A percentile compares a stretch with the other conserved stretches of the same genome.
Evolutionary conservation across 2,888 invertebrate genomes (phyloP).

Genomic region (Drosophila nr. perissopoda): DNA sequence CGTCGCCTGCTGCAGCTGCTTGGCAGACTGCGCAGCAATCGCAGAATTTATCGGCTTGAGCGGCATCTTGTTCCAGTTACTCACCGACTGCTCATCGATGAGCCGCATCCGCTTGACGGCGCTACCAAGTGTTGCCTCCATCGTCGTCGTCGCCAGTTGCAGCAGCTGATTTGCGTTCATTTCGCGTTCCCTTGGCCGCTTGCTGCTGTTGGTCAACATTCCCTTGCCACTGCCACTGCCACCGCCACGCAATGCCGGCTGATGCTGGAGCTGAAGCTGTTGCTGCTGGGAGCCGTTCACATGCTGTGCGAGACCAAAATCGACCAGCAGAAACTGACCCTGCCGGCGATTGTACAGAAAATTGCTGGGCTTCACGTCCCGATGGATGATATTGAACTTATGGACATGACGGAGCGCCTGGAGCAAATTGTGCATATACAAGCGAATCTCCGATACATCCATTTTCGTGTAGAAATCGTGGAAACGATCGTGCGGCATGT

Average conservation of each 20-base stretch:
- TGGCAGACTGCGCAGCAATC: conserved; percentile 62
- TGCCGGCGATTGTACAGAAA: conserved; percentile 92
- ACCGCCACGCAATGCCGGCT: neutral
- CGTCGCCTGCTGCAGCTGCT: conserved; percentile 1
- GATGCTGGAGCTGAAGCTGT: neutral
- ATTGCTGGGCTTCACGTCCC: conserved; percentile 96
- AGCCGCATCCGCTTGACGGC: conserved; percentile 77
- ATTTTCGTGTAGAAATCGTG: conserved; percentile 91
- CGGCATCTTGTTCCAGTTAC: conserved; percentile 78
- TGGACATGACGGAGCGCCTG: conserved; percentile 92
- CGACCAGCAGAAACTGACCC: conserved; percentile 91
- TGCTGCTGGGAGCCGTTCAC: conserved; percentile 47
- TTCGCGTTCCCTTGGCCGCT: conserved; percentile 66
- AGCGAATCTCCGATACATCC: conserved; percentile 89
- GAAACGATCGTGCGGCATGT: conserved; percentile 91
- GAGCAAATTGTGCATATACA: conserved; percentile 93
- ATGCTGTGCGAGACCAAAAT: conserved; percentile 95
- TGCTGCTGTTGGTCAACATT: conserved; percentile 51
- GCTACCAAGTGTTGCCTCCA: conserved; percentile 54
- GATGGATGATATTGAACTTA: conserved; percentile 93
- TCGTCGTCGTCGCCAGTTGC: conserved; percentile 4
- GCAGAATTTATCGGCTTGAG: conserved; percentile 82
- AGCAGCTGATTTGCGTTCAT: conserved; percentile 1
- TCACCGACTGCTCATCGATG: conserved; percentile 47
- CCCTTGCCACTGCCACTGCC: neutral